A percentile compares a stretch with the other conserved stretches of the same genome.
Evolutionary conservation across 2,113 vertebrate species (phyloP).

Genomic region (Misgurnus mizolepis): DNA sequence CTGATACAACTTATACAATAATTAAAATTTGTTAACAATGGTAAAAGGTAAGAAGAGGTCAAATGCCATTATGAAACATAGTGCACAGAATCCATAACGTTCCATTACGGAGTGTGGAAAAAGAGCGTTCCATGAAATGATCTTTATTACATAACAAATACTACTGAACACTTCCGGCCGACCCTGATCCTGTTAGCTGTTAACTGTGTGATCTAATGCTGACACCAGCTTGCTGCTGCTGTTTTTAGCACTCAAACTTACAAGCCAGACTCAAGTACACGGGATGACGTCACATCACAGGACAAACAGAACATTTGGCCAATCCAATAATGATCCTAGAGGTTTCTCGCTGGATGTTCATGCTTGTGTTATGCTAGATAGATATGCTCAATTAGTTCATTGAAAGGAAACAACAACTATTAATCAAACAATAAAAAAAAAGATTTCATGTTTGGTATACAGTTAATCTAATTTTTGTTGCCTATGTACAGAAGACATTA

Average conservation of each 20-base stretch:
- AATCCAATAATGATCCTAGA: not conserved
- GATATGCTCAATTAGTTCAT: not conserved
- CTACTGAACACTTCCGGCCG: not conserved
- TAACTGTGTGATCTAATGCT: not conserved
- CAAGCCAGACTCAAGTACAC: not conserved
- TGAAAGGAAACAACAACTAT: not conserved
- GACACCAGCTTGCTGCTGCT: not conserved
- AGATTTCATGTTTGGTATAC: too few species aligned
- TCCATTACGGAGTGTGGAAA: conserved; percentile 14
- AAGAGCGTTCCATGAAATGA: not conserved
- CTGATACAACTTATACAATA: not conserved
- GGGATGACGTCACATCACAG: not conserved
- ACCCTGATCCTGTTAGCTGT: not conserved
- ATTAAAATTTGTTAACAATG: not conserved
- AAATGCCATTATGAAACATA: not conserved
- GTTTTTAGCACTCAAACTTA: conserved; percentile 10
- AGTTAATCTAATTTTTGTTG: not conserved
- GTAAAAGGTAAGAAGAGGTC: not conserved
- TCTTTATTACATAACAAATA: conserved; percentile 14
- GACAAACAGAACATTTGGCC: not conserved
- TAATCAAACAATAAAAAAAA: not conserved
- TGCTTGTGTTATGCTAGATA: not conserved
- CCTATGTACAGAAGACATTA: not conserved
- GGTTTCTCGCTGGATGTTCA: not conserved
- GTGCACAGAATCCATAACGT: conserved; percentile 23